Evolutionary conservation across 1,140 invertebrate species (phyloP).

Genomic region (Sarcophaga peregrina): DNA sequence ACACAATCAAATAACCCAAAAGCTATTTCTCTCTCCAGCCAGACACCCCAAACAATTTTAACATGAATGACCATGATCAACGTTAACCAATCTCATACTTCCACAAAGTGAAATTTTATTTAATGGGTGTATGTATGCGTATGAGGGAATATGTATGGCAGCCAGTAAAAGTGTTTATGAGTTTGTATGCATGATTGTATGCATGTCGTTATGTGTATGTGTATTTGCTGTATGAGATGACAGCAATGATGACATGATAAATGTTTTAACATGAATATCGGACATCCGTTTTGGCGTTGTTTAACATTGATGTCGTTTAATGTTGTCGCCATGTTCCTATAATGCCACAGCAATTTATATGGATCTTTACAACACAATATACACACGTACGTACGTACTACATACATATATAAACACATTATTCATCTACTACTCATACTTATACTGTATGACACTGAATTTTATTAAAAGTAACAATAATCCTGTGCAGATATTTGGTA

Average conservation of each 20-base stretch:
- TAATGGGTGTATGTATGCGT: background rate
- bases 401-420: background rate
- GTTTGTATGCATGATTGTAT: too few relatives aligned
- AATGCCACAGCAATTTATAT: constrained; percentile 10
- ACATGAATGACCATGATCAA: constrained; percentile 13
- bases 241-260: constrained; percentile 30
- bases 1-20: too few relatives aligned
- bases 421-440: too few relatives aligned
- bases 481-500: too few relatives aligned
- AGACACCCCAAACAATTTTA: background rate
- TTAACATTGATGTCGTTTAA: constrained; percentile 37
- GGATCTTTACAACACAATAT: background rate
- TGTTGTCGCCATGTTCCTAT: constrained; percentile 37
- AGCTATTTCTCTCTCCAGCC: too few relatives aligned
- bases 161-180: too few relatives aligned
- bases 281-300: constrained; percentile 43
- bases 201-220: too few relatives aligned
- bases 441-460: too few relatives aligned
- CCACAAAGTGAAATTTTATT: background rate
- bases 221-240: background rate
- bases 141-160: too few relatives aligned
- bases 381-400: background rate
- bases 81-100: background rate
- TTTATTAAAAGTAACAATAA: too few relatives aligned
- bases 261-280: constrained; percentile 29